Base-by-base conservation (phyloP, 2,797 vertebrate genomes). In the Atherinosoma microstoma region DNA sequence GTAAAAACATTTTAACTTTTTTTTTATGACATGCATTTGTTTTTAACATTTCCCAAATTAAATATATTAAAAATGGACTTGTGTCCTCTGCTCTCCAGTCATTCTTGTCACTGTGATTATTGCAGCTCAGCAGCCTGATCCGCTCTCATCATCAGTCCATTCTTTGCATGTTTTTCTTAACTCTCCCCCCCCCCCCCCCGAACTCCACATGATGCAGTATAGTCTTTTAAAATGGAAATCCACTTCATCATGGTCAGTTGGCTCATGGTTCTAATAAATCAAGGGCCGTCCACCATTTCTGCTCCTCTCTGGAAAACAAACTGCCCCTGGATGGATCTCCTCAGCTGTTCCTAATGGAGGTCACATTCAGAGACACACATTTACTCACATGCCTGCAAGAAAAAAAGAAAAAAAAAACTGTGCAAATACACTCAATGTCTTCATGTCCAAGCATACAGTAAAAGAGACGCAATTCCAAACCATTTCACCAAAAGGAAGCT, bases 211-310 rank as follows among this genome's bases (percentile, higher is more conserved):
- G 90, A 93, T 91, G 90, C 89, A 64, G 89, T 90, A 80, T 87
- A 90, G 93, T 94, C 91, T 93, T 95, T 95, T 94, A 91, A 93
- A 94, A 94, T 89, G 89, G 90, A 94, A 93, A 94, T 93, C 85
- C 80, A 92, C 94, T 95, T 93, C 90, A 95, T 95, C 95, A 94
- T 87, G 93, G 92, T 95, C 93, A 92, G 91, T 92, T 85, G 90
- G 91, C 91, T 87, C 84, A 70, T 67, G 73, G 86, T 87, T 83
- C 92, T 93, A 94, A 94, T 94, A 95, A 94, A 95, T 95, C 94
- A 95, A 92, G 78, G 84, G 78, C 88, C 76, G 79, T 85, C 89
- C 84, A 67, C 89, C 84, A 85, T 76, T 83, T 77, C 87, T 78
- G 86, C 86, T 84, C 89, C 89, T 94, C 89, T 87, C 91, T 83